Evolutionary conservation across 2,888 invertebrate species (phyloP), one percentile per base, ranked within the genome.

Genomic region (Cataglyphis livida): DNA sequence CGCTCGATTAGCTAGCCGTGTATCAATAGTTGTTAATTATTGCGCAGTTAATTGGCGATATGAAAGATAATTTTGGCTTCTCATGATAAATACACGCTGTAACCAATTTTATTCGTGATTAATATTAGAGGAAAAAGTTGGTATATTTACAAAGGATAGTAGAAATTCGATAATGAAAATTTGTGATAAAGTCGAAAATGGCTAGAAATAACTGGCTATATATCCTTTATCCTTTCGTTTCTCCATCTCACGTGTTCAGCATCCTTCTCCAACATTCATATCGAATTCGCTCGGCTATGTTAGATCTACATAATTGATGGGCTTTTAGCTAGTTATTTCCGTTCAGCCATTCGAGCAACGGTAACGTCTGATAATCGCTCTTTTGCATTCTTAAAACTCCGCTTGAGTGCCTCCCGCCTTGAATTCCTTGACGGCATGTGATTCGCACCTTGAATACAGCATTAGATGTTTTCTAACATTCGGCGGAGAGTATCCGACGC

Each of bases 231-330:
- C 18, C 18, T 28, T 25, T 75, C 15, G 28, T 64, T 21, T 10
- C 62, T 38, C 25, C 51, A 12, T 25, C 61, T 61, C 35, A 28
- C 32, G n/a, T 41, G 61, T 44, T 61, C 35, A 6, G 5, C 48
- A 28, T 25, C 51, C 21, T 74, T 28, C 51, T 41, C 38, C 76
- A 51, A 75, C 81, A 65, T 82, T 86, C 82, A 81, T 74, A 85
- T 86, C 82, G 78, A 85, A 85, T 84, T 88, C 70, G 59, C 73
- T 48, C 38, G 65, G 48, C 84, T 41, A 82, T 48, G 62, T 74
- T 48, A 48, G 76, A 84, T 86, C 74, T 85, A 83, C 87, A 85
- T 88, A 85, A 88, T 88, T 87, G 78, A 88, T 87, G 78, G 70
- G 65, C 74, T 82, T 82, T 85, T 83, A 84, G 54, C 51, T 78